These are phyloP conservation scores for Acronicta psi DNA, from an alignment of 2,888 invertebrate species.

Conservation along the genomic window DNA sequence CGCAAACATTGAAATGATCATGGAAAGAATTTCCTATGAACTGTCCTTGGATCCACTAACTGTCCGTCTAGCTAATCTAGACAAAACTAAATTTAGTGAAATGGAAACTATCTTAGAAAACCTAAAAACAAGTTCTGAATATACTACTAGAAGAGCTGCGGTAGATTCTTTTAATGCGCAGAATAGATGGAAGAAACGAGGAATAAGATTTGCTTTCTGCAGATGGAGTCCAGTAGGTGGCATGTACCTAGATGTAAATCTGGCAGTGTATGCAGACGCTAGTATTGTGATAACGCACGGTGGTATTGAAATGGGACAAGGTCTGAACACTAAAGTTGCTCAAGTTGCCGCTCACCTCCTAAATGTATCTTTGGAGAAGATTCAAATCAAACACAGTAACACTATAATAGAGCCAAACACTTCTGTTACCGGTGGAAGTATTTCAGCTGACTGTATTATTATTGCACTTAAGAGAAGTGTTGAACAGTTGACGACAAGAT, in stretches of 20 bases:
- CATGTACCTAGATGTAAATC: constrained; percentile 56
- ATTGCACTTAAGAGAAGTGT: constrained; percentile 59
- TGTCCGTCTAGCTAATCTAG: constrained; percentile 87
- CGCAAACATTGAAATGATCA: constrained; percentile 66
- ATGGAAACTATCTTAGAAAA: constrained; percentile 83
- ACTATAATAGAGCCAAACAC: constrained; percentile 90
- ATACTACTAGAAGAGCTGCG: constrained; percentile 78
- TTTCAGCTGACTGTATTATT: constrained; percentile 64
- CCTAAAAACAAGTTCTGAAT: constrained; percentile 85
- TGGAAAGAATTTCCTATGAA: constrained; percentile 90
- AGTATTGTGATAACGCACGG: constrained; percentile 92
- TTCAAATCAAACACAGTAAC: constrained; percentile 91
- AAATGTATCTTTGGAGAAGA: constrained; percentile 90
- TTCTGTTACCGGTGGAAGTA: constrained; percentile 90
- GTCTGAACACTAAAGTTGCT: constrained; percentile 91
- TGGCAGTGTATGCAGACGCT: constrained; percentile 86
- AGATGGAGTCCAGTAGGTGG: constrained; percentile 89
- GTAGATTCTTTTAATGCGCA: constrained; percentile 88
- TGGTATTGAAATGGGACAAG: constrained; percentile 94
- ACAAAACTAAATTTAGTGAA: constrained; percentile 50
- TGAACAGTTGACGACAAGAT: constrained; percentile 47
- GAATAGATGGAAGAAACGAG: constrained; percentile 93
- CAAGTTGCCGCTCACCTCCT: constrained; percentile 91
- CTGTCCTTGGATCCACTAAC: constrained; percentile 88
- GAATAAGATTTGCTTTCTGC: constrained; percentile 89